Evolutionary conservation across 2,113 vertebrate genomes (phyloP).

Genomic region (Cyphomyrus discorhynchus): DNA sequence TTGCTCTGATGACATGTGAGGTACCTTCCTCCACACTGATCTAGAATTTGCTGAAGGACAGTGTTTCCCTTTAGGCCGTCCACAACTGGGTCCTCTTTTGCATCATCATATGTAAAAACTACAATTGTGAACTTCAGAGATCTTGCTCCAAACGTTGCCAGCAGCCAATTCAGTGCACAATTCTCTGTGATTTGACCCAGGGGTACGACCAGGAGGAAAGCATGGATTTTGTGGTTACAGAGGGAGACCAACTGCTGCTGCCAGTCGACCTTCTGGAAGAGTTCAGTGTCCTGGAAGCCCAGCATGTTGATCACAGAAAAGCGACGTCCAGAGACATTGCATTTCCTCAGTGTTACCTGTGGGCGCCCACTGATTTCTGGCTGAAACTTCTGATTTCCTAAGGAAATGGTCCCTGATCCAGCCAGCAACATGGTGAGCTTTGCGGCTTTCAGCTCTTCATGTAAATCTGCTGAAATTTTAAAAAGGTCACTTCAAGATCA

Average conservation of each 20-base stretch:
- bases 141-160: neutral
- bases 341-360: neutral
- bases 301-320: constrained; percentile 17
- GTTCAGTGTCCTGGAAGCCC: neutral
- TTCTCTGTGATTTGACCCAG: neutral
- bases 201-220: neutral
- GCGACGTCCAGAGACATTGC: neutral
- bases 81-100: neutral
- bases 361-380: neutral
- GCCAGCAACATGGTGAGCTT: neutral
- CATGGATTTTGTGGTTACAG: constrained; percentile 6
- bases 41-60: neutral
- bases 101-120: neutral
- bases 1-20: neutral
- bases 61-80: neutral
- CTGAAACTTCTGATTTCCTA: neutral
- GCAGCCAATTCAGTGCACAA: neutral
- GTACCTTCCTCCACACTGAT: neutral
- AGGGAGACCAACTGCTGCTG: neutral
- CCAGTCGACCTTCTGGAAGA: neutral
- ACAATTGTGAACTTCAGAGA: neutral
- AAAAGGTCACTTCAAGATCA: neutral
- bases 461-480: neutral
- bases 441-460: neutral
- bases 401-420: constrained; percentile 8